These are phyloP conservation scores for Sciaenops ocellatus DNA, from an alignment of 2,797 vertebrate species.

Conservation along the genomic window DNA sequence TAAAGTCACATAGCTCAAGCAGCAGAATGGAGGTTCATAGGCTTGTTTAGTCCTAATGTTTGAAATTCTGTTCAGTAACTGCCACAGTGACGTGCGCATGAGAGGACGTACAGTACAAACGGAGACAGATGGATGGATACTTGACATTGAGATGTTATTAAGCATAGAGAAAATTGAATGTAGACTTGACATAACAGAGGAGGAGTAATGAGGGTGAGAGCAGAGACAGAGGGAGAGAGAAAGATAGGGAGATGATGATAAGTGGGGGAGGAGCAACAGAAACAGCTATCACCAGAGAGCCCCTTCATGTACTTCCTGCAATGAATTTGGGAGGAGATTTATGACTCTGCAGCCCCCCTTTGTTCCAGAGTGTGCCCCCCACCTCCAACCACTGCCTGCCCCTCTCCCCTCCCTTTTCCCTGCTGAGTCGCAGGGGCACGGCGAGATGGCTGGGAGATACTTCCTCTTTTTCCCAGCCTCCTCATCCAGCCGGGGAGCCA, in stretches of 20 bases:
- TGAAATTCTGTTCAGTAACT: slow-evolving; percentile 2
- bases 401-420: not conserved
- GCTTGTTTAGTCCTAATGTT: slow-evolving; percentile 24
- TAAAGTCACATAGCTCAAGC: slow-evolving; percentile 5
- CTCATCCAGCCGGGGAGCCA: slow-evolving; percentile 36
- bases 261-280: slow-evolving; percentile 51
- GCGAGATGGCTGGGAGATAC: slow-evolving; percentile 43
- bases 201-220: slow-evolving; percentile 47
- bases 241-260: slow-evolving; percentile 47
- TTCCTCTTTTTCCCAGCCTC: slow-evolving; percentile 24
- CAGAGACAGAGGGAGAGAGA: slow-evolving; percentile 35
- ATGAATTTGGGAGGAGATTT: slow-evolving; percentile 69
- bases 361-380: slow-evolving; percentile 17
- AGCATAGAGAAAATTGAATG: slow-evolving; percentile 50
- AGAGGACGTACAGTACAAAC: not conserved
- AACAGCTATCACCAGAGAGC: slow-evolving; percentile 32
- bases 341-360: slow-evolving; percentile 60
- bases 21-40: not conserved
- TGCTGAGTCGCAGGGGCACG: slow-evolving; percentile 25
- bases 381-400: not conserved
- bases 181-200: slow-evolving; percentile 41
- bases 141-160: slow-evolving; percentile 54
- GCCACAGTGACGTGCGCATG: not conserved
- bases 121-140: slow-evolving; percentile 24
- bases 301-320: slow-evolving; percentile 60